phyloP scores from a whole-genome alignment of 2,888 invertebrate genomes.

The Dryococelus australis region DNA sequence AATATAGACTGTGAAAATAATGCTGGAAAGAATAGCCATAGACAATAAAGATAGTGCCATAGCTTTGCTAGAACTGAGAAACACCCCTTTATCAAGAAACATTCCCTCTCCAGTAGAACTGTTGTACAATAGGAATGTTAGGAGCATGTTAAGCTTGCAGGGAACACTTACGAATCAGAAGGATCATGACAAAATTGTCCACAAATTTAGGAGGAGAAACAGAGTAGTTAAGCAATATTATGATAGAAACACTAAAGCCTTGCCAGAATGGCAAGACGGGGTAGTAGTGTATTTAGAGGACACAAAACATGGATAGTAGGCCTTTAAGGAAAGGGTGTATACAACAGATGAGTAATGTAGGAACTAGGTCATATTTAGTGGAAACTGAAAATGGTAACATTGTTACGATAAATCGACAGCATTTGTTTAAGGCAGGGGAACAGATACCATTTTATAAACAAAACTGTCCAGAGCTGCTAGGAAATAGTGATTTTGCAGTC shows the following conservation, averaged over 20 bases:
- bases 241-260: too few relatives aligned
- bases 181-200: background rate
- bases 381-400: background rate
- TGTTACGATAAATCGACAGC: background rate
- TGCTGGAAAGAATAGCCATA: slow-evolving; percentile 33
- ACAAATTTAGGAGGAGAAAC: background rate
- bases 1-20: slow-evolving; percentile 42
- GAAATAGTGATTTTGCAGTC: too few relatives aligned
- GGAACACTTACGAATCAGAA: too few relatives aligned
- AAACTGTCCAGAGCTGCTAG: too few relatives aligned
- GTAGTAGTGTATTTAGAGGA: too few relatives aligned
- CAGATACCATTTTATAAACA: background rate
- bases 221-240: background rate
- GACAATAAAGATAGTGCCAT: slow-evolving; percentile 22
- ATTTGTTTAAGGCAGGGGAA: background rate
- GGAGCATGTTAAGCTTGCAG: background rate
- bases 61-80: slow-evolving; percentile 27
- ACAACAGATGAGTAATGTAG: background rate
- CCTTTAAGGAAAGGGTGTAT: background rate
- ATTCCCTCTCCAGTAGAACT: slow-evolving; percentile 29
- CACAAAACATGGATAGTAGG: background rate
- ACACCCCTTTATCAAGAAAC: background rate
- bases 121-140: background rate
- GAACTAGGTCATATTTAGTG: background rate
- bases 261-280: too few relatives aligned